phyloP scores from a whole-genome alignment of 2,797 vertebrate species.

The Glossophaga mutica region DNA sequence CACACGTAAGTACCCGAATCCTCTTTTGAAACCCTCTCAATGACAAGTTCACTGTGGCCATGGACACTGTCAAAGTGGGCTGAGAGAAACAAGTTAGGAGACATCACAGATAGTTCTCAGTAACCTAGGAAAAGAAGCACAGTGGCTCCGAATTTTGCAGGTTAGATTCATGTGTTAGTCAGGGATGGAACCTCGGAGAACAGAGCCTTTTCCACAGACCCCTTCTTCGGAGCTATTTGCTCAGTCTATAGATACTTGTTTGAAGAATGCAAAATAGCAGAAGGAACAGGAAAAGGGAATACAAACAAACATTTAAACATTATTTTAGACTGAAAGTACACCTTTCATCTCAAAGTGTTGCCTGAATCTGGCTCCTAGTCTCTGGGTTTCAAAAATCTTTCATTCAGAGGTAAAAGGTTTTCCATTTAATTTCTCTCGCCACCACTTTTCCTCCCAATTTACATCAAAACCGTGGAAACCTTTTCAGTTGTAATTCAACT shows the following conservation, averaged over 20 bases:
- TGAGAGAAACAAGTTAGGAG: constrained; percentile 73
- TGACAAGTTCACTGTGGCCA: constrained; percentile 91
- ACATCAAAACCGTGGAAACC: constrained; percentile 42
- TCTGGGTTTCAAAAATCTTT: constrained; percentile 42
- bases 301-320: constrained; percentile 50
- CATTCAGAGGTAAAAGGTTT: constrained; percentile 40
- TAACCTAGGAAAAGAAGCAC: constrained; percentile 9
- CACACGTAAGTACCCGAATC: constrained; percentile 95
- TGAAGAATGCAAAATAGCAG: constrained; percentile 47
- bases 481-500: constrained; percentile 49
- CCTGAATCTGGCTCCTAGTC: background rate
- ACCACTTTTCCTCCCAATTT: constrained; percentile 44
- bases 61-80: constrained; percentile 87
- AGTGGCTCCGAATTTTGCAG: constrained; percentile 12
- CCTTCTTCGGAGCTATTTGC: constrained; percentile 5
- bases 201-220: background rate
- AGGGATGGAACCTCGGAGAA: background rate
- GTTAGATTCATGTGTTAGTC: constrained; percentile 55
- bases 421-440: constrained; percentile 52
- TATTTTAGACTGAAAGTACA: constrained; percentile 34
- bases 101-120: constrained; percentile 39
- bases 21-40: constrained; percentile 91
- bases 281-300: constrained; percentile 48
- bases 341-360: constrained; percentile 31
- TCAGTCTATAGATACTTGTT: constrained; percentile 20